Evolutionary conservation across 2,113 vertebrate species (phyloP).

Genomic region (Taxidea taxus): DNA sequence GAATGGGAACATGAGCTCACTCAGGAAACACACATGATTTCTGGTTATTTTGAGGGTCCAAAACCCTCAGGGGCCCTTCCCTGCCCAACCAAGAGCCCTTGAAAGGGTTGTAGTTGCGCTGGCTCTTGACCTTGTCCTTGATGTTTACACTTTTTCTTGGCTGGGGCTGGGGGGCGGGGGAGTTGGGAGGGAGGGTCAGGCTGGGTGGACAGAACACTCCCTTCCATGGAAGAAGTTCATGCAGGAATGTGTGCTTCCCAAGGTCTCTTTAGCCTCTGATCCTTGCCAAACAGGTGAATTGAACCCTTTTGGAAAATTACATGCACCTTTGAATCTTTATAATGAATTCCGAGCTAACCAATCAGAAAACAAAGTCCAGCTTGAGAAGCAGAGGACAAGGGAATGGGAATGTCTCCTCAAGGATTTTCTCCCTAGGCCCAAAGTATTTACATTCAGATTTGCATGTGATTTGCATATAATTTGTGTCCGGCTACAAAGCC

Average conservation of each 20-base stretch:
- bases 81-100: neutral
- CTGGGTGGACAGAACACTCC: neutral
- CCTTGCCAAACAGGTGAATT: conserved; percentile 3
- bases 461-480: conserved; percentile 74
- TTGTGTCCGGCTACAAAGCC: conserved; percentile 67
- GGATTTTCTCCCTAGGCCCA: conserved; percentile 54
- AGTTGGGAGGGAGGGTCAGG: neutral
- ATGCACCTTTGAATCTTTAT: neutral
- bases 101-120: neutral
- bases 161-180: neutral
- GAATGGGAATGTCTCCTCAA: conserved; percentile 39
- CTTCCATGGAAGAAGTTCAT: neutral
- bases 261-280: neutral
- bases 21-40: neutral
- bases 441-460: conserved; percentile 76
- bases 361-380: conserved; percentile 26
- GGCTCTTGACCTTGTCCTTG: neutral
- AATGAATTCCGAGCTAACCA: conserved; percentile 17
- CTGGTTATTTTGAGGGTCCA: neutral
- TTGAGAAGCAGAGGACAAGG: neutral
- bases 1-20: neutral
- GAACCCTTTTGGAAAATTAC: neutral
- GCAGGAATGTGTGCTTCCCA: neutral
- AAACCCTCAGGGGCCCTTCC: neutral
- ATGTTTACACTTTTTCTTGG: neutral